Percentiles rank a stretch among this genome's conserved stretches.
Conservation (phyloP, 2,888 invertebrate genomes). For the Poecilobothrus nobilitatus region DNA sequence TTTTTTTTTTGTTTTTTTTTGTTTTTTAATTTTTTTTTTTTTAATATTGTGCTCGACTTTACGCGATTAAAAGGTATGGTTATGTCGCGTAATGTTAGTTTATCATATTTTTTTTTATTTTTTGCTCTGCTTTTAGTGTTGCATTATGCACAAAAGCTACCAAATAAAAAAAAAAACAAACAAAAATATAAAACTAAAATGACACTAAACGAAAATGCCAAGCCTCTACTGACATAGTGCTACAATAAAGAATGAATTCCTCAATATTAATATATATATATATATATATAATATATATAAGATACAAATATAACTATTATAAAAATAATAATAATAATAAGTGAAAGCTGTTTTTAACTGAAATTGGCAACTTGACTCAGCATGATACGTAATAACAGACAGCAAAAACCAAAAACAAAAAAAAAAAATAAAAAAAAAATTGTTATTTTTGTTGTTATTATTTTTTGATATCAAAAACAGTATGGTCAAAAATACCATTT, state of each 20-base stretch:
- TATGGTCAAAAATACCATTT: background rate
- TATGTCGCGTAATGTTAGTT: background rate
- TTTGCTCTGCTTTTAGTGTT: background rate
- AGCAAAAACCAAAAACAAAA: too few species aligned
- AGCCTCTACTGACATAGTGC: background rate
- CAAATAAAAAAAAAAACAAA: background rate
- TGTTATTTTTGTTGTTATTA: background rate
- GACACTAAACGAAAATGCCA: background rate
- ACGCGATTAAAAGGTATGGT: background rate
- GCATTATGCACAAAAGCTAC: background rate
- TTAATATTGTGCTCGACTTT: background rate
- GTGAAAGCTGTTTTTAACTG: constrained; percentile 2
- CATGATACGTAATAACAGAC: background rate
- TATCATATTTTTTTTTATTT: background rate
- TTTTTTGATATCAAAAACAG: background rate
- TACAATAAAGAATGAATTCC: background rate
- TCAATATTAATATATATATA: background rate
- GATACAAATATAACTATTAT: background rate
- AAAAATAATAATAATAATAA: background rate
- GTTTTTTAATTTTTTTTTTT: background rate
- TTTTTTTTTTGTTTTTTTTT: background rate
- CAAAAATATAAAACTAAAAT: too few species aligned
- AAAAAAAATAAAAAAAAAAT: background rate
- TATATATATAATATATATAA: too few species aligned
- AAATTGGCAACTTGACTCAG: constrained; percentile 6